Evolutionary conservation across 2,888 invertebrate species (phyloP), one percentile per base, ranked within the genome.

Genomic region (Teinopalpus imperialis): DNA sequence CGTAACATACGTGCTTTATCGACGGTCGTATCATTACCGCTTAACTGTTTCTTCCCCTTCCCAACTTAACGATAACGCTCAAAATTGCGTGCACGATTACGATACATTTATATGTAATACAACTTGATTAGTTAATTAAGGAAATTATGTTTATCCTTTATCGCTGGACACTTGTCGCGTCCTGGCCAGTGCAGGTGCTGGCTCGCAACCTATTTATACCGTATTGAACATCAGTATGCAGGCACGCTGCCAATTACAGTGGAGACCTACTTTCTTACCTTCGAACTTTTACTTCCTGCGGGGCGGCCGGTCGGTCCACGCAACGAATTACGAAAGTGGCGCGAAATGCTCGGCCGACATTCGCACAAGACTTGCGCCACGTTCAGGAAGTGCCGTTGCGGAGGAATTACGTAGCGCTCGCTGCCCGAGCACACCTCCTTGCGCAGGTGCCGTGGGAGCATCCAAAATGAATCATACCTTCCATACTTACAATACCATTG

Each of bases 221-320:
- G 66, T 69, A 68, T 29, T 32, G 26, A 70, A 63, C 80, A 86
- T 86, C 81, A 83, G 78, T 81, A 88, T 85, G 83, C 86, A 86
- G 81, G 82, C 85, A 67, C 70, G 75, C 73, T 82, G 85, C 86
- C 86, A 86, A 86, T 85, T 86, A 81, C 81, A 83, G 76, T 61
- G 73, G 82, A 85, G 87, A 87, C 88, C 88, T 85, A 87, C 87
- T 88, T 88, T 87, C 88, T 85, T 87, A 87, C 85, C 88, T 87
- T 86, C 86, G 87, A 88, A 88, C 88, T 88, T 87, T 88, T 88
- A 88, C 88, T 88, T 88, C 88, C 88, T 88, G 85, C 85, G 86
- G 85, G 81, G 74, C 80, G 75, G 81, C 79, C 81, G 81, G 79
- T 76, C 81, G 83, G 77, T 73, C 87, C 80, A 85, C 86, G 85